Conservation (phyloP, 2,113 vertebrate species). For the Caracal caracal region DNA sequence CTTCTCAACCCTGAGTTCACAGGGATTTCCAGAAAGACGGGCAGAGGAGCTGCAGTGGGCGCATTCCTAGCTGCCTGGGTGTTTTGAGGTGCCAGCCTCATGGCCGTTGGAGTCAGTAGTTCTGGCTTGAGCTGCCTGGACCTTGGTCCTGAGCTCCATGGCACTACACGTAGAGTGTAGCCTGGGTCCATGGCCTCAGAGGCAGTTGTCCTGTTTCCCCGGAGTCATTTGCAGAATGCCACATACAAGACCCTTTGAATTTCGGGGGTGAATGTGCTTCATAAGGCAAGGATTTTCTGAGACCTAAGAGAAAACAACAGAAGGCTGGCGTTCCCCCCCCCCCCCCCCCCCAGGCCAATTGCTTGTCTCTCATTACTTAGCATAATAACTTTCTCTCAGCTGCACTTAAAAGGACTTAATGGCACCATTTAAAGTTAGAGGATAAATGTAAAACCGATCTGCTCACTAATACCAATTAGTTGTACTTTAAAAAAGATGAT, state of each 20-base stretch:
- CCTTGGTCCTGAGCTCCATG: background rate
- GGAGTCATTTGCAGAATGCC: background rate
- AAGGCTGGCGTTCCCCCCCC: background rate
- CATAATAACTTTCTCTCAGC: slow-evolving; percentile 19
- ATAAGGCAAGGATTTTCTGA: background rate
- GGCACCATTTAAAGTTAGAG: slow-evolving; percentile 18
- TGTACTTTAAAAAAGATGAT: slow-evolving; percentile 18
- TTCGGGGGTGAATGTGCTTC: background rate
- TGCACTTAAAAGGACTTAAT: slow-evolving; percentile 44
- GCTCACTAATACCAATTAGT: background rate
- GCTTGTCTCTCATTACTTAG: slow-evolving; percentile 1
- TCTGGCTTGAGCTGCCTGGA: background rate
- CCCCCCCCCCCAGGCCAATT: background rate
- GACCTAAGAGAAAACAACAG: background rate
- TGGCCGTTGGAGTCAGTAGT: background rate
- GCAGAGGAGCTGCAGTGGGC: background rate
- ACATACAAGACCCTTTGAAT: background rate
- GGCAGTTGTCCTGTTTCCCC: background rate
- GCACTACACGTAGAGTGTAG: background rate
- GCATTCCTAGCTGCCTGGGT: background rate
- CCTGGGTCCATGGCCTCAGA: background rate
- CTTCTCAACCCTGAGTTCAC: background rate
- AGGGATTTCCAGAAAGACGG: background rate
- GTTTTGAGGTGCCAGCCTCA: background rate
- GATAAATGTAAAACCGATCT: slow-evolving; percentile 36